phyloP scores from a whole-genome alignment of 2,888 invertebrate genomes.

The Xylophagus ater region DNA sequence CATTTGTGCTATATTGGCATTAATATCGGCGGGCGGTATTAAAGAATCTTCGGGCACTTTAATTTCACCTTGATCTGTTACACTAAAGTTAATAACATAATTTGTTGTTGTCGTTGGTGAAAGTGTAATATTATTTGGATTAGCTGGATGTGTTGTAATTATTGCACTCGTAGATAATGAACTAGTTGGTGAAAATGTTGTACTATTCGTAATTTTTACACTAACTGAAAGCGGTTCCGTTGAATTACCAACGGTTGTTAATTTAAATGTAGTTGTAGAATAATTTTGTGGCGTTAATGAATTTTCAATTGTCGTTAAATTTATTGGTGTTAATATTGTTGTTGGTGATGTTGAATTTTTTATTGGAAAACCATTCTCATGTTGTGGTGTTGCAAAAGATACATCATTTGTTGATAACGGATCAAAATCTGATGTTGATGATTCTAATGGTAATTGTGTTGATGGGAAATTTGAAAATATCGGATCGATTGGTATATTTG shows the following conservation, averaged over 20 bases:
- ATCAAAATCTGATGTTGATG: slow-evolving; percentile 1
- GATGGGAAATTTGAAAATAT: background rate
- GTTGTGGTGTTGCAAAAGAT: slow-evolving; percentile 2
- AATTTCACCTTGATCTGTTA: background rate
- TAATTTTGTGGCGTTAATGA: slow-evolving; percentile 1
- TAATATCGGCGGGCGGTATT: slow-evolving; percentile 28
- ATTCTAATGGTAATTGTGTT: background rate
- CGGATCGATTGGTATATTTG: background rate
- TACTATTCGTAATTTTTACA: no score
- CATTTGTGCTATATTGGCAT: slow-evolving; percentile 23
- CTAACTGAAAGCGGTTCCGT: no score
- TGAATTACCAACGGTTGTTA: no score
- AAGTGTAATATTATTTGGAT: background rate
- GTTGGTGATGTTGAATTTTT: background rate
- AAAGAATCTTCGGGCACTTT: slow-evolving; percentile 9
- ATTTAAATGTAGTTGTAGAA: slow-evolving; percentile 7
- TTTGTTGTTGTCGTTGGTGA: slow-evolving; percentile 6
- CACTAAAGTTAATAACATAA: slow-evolving; percentile 1
- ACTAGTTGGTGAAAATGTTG: slow-evolving; percentile 1
- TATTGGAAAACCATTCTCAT: background rate
- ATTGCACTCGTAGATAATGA: slow-evolving; percentile 1
- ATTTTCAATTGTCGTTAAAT: background rate
- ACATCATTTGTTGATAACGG: background rate
- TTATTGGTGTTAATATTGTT: background rate
- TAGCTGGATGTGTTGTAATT: background rate